Percentiles rank a stretch among this genome's conserved stretches.
Conservation (phyloP, 2,113 vertebrate genomes). For the Ptyas mucosa region DNA sequence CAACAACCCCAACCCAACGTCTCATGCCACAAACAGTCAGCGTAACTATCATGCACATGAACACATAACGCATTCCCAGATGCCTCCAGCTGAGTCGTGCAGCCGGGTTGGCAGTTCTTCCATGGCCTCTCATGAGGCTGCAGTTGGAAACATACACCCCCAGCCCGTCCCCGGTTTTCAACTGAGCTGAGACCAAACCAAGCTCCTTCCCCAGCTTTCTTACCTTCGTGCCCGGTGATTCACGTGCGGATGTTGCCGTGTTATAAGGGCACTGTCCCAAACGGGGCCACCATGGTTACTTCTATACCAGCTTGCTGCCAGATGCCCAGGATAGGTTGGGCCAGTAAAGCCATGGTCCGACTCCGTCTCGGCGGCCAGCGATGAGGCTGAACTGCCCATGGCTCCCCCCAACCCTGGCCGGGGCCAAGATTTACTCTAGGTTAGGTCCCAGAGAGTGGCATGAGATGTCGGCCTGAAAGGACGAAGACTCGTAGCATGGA, state of each 20-base stretch:
- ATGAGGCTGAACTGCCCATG: slow-evolving; percentile 98
- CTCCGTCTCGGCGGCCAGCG: slow-evolving; percentile 89
- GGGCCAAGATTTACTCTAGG: slow-evolving; percentile 61
- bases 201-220: slow-evolving; percentile 57
- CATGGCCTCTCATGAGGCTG: accelerated
- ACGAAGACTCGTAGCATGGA: slow-evolving; percentile 59
- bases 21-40: slow-evolving; percentile 31
- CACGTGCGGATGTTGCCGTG: slow-evolving; percentile 79
- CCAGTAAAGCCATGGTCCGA: slow-evolving; percentile 89
- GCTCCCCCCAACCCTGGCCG: slow-evolving; percentile 60
- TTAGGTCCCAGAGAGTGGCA: slow-evolving; percentile 64
- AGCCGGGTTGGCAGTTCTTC: background rate
- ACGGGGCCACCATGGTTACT: slow-evolving; percentile 82
- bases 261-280: slow-evolving; percentile 84
- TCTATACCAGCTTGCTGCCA: slow-evolving; percentile 86
- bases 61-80: background rate
- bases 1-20: background rate
- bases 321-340: slow-evolving; percentile 76
- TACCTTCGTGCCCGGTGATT: slow-evolving; percentile 87
- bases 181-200: slow-evolving; percentile 30
- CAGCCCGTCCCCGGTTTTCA: accelerated
- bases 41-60: background rate
- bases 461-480: slow-evolving; percentile 36
- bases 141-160: background rate
- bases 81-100: background rate